Evolutionary conservation across 2,797 vertebrate species (phyloP), one percentile per base, ranked within the genome.

Genomic region (Oophaga sylvatica): DNA sequence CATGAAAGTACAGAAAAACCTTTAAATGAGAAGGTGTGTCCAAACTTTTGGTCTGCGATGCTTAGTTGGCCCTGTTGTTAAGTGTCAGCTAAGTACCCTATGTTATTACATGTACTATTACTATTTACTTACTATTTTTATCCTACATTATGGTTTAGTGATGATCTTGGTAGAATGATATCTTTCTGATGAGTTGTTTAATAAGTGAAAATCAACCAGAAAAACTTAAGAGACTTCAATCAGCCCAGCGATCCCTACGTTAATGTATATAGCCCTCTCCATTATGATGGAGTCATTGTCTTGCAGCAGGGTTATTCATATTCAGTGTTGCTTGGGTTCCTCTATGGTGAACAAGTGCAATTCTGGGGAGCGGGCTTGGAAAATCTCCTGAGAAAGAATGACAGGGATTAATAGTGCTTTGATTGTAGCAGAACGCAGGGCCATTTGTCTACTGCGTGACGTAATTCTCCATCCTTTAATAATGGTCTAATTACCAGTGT

Each of bases 401-500:
- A 62, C 70, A 31, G 35, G 56, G 83, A 78, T n/a, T 65, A 67
- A 63, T 84, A 48, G 73, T 63, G 59, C 53, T 45, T 17, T n/a
- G n/a, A 35, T 9, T 57, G 45, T 12, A 48, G 65, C 76, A 62
- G 45, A 41, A 35, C 48, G 53, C 56, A 1, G 59, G 85, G 20
- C 80, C 67, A 81, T 73, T 35, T 79, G 67, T 83, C 63, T 17
- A 6, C 59, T 22, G 15, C 3, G 73, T 88, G 87, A 88, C n/a
- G 12, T 16, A 76, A 85, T 20, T 45, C 41, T 83, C 65, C 8
- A 15, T 45, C 45, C 29, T 81, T 65, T 60, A 83, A 85, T 85
- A 76, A 68, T 68, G n/a, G 80, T 80, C 86, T 82, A 81, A 83
- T 89, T 68, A 48, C 63, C 31, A 35, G 17, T 65, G 53, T 29